Conservation (phyloP, 2,888 invertebrate genomes). For the Meghimatium bilineatum region DNA sequence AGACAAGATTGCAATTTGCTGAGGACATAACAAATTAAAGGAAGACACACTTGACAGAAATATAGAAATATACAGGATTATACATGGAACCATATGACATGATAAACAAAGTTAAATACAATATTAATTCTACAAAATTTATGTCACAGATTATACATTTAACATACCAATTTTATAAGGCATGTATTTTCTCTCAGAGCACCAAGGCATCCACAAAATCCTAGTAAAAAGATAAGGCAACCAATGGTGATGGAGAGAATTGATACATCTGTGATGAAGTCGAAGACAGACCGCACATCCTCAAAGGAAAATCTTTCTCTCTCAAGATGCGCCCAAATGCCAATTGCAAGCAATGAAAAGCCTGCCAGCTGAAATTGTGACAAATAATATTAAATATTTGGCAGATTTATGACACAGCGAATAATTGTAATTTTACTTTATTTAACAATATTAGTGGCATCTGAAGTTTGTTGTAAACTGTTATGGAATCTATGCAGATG, state of each 20-base stretch:
- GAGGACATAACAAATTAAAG: no score
- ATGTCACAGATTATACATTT: no score
- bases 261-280: constrained; percentile 90
- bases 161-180: constrained; percentile 88
- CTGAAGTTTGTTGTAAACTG: no score
- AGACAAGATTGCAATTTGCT: no score
- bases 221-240: constrained; percentile 92
- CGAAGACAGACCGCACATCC: constrained; percentile 84
- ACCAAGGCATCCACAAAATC: constrained; percentile 95
- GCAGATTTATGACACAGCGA: not conserved
- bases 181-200: constrained; percentile 93
- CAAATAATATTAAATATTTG: not conserved
- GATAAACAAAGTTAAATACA: no score
- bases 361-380: constrained; percentile 85
- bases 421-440: not conserved
- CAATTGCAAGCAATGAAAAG: constrained; percentile 89
- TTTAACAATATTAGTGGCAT: not conserved
- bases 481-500: no score
- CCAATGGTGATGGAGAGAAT: constrained; percentile 93
- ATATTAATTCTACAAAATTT: no score
- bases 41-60: not conserved
- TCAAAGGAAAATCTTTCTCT: constrained; percentile 85
- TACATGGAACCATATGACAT: no score
- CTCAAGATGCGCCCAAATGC: constrained; percentile 93
- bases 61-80: not conserved